These are phyloP conservation scores for Salvelinus fontinalis DNA, from an alignment of 2,113 vertebrate genomes.

Conservation along the genomic window DNA sequence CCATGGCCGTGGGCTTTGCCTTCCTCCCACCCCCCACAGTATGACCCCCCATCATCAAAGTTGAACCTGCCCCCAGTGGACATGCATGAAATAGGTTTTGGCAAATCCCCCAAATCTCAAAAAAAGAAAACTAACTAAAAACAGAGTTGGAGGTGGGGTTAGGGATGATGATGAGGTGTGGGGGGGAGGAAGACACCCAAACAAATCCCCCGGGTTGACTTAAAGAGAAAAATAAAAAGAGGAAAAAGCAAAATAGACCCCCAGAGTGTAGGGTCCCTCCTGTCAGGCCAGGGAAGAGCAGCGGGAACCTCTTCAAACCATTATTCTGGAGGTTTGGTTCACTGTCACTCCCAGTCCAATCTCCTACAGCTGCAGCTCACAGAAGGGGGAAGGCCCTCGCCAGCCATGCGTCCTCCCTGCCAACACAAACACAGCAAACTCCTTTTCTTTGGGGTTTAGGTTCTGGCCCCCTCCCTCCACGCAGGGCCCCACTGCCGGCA, in stretches of 20 bases:
- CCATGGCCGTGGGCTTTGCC: constrained; percentile 99
- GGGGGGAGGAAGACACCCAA: neutral
- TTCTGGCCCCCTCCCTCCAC: constrained; percentile 30
- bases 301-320: constrained; percentile 35
- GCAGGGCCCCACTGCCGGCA: constrained; percentile 8
- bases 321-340: constrained; percentile 18
- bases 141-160: neutral
- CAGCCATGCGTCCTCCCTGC: constrained; percentile 59
- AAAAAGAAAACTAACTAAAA: constrained; percentile 36
- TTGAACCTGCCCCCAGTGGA: constrained; percentile 95
- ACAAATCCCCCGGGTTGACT: neutral
- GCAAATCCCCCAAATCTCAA: constrained; percentile 72
- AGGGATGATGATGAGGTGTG: neutral
- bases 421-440: constrained; percentile 54
- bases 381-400: constrained; percentile 26
- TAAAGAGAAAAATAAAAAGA: constrained; percentile 26
- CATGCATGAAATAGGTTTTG: constrained; percentile 77
- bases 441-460: neutral
- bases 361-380: constrained; percentile 32
- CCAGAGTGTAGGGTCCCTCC: constrained; percentile 24
- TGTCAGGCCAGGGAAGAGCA: constrained; percentile 30
- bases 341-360: constrained; percentile 23
- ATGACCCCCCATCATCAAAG: constrained; percentile 99
- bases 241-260: neutral
- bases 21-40: constrained; percentile 99